Percentiles rank a stretch among this genome's conserved stretches.
These are phyloP conservation scores for Yoshiicerus persimilis DNA, from an alignment of 1,140 invertebrate species.

Conservation along the genomic window DNA sequence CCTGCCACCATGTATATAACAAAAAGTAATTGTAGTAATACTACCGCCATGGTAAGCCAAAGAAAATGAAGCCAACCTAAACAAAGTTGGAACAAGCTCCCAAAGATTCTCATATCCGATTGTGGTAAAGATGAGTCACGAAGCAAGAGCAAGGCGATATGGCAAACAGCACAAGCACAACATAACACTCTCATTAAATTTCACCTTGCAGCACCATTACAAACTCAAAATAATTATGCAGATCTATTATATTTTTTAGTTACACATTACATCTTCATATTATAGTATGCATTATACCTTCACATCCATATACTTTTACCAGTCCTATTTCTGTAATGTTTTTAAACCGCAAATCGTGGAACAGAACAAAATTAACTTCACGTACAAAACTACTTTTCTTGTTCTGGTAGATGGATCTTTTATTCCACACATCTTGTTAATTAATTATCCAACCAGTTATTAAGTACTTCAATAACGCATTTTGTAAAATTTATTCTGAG, in stretches of 20 bases:
- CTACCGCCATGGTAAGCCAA: background rate
- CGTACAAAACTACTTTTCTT: no score
- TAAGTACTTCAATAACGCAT: no score
- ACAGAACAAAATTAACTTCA: no score
- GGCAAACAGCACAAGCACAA: background rate
- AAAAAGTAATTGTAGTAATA: background rate
- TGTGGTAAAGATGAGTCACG: constrained; percentile 2
- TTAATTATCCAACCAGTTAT: no score
- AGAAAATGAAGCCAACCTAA: background rate
- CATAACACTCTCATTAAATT: background rate
- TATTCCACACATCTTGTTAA: no score
- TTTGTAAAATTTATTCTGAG: no score
- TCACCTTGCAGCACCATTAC: background rate
- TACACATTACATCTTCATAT: background rate
- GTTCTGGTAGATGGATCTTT: no score
- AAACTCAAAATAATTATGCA: background rate
- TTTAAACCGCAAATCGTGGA: no score
- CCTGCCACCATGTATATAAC: background rate
- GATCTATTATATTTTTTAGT: background rate
- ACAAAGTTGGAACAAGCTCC: background rate
- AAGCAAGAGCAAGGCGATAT: background rate
- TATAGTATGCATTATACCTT: background rate
- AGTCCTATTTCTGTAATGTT: no score
- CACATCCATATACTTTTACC: no score
- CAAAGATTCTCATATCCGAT: constrained; percentile 12